Conservation (phyloP, 2,113 vertebrate genomes). For the Eurystomus gularis region DNA sequence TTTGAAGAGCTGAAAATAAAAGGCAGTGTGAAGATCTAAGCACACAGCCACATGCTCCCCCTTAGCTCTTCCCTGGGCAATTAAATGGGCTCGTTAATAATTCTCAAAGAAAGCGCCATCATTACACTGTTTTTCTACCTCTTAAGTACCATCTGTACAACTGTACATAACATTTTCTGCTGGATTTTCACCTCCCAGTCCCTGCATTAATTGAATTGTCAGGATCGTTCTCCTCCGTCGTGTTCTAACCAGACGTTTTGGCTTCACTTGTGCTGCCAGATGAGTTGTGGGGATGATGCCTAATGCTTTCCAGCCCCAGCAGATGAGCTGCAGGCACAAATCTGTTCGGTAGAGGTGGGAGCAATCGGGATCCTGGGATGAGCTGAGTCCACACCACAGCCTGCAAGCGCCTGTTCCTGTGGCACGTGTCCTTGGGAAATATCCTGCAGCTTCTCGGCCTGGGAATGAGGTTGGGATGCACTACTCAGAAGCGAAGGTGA, state of each 20-base stretch:
- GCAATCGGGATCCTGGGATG: background rate
- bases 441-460: background rate
- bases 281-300: background rate
- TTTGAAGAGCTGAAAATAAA: background rate
- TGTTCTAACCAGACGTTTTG: background rate
- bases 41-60: rapidly evolving
- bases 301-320: background rate
- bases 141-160: background rate
- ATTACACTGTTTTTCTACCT: background rate
- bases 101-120: background rate
- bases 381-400: background rate
- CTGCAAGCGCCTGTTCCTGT: background rate
- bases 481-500: no score
- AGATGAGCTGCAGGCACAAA: background rate
- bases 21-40: background rate
- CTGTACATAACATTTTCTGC: background rate
- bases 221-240: background rate
- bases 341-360: background rate
- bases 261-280: background rate
- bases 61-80: background rate
- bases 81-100: background rate
- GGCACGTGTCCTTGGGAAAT: background rate
- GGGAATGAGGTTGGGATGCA: background rate
- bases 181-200: background rate
- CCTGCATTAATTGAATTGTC: background rate